phyloP scores from a whole-genome alignment of 2,113 vertebrate genomes.

The pig (Sus scrofa) region T2T-Sscrofa CM000825.6:76672001-76672500 shows the following conservation, averaged over 20 bases:
- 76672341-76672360: background rate
- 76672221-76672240: background rate
- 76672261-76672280: background rate
- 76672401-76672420: background rate
- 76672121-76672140: background rate
- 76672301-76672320: background rate
- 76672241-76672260: rapidly evolving
- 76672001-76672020: background rate
- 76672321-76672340: background rate
- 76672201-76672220: background rate
- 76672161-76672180: background rate
- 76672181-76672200: background rate
- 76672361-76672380: background rate
- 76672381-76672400: background rate
- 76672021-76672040: background rate
- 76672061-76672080: background rate
- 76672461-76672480: conserved; percentile 1
- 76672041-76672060: background rate
- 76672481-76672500: conserved; percentile 40
- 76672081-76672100: rapidly evolving
- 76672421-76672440: background rate
- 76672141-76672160: background rate
- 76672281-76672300: rapidly evolving
- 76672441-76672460: background rate
- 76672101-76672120: background rate